A percentile compares a stretch with the other conserved stretches of the same genome.
phyloP scores from a whole-genome alignment of 2,797 vertebrate genomes.

The Macroramphosus scolopax region DNA sequence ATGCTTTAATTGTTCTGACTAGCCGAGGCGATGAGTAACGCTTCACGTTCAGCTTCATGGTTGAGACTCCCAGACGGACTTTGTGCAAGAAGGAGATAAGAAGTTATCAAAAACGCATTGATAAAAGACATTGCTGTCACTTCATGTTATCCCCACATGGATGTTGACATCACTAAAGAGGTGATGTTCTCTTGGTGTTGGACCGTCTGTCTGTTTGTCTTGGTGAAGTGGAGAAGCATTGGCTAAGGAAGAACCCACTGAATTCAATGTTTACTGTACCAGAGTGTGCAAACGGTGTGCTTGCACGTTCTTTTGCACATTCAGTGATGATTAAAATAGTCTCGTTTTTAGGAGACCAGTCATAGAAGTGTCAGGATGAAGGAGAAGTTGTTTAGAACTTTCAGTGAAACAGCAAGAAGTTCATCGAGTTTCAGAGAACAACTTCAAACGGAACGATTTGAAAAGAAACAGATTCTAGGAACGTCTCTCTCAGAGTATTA shows the following conservation, averaged over 20 bases:
- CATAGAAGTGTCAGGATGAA: constrained; percentile 29
- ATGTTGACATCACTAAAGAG: no score
- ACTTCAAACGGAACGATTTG: constrained; percentile 23
- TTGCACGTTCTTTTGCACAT: no score
- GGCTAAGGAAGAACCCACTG: no score
- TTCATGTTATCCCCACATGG: no score
- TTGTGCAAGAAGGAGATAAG: constrained; percentile 1
- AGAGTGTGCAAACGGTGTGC: no score
- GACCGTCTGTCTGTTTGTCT: no score
- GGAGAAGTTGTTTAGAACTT: constrained; percentile 8
- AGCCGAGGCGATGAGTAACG: constrained; percentile 21
- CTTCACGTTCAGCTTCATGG: constrained; percentile 22
- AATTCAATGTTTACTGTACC: no score
- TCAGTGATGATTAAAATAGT: no score
- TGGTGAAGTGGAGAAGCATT: no score
- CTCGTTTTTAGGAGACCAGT: constrained; percentile 11
- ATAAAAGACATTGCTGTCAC: no score
- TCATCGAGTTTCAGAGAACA: constrained; percentile 26
- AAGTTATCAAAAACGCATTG: constrained; percentile 5
- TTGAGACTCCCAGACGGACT: no score
- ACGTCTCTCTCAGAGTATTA: constrained; percentile 24
- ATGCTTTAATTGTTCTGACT: constrained; percentile 37
- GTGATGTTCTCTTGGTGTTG: no score
- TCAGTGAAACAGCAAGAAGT: constrained; percentile 29
- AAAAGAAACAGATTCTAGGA: constrained; percentile 32